Conservation (phyloP, 2,797 vertebrate species). For the Ateles fusciceps region DNA sequence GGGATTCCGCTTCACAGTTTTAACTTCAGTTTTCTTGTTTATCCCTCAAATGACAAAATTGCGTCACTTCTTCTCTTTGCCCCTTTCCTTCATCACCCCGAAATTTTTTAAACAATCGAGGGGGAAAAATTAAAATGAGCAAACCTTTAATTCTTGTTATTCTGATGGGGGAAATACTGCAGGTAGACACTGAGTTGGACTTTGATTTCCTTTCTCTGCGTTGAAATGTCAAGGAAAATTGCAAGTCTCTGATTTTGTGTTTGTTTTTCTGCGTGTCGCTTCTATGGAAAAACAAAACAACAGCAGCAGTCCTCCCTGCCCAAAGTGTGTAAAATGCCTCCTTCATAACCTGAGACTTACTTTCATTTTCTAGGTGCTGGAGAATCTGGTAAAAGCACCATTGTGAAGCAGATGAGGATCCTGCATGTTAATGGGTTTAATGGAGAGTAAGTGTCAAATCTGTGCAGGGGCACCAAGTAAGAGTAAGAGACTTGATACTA, state of each 20-base stretch:
- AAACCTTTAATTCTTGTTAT: conserved; percentile 60
- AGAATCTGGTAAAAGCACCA: conserved; percentile 99
- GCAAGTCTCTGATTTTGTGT: not conserved
- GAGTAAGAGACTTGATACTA: not conserved
- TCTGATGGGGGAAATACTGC: conserved; percentile 80
- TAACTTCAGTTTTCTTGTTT: not conserved
- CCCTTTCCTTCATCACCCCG: conserved; percentile 24
- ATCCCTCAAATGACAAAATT: conserved; percentile 32
- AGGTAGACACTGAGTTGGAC: conserved; percentile 75
- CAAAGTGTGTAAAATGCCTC: conserved; percentile 56
- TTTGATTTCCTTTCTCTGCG: conserved; percentile 70
- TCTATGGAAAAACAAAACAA: conserved; percentile 40
- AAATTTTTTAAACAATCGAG: conserved; percentile 43
- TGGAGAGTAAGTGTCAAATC: conserved; percentile 94
- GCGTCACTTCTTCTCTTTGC: conserved; percentile 1
- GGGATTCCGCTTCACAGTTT: not conserved
- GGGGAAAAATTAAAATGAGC: not conserved
- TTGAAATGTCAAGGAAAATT: conserved; percentile 34
- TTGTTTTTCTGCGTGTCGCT: conserved; percentile 33
- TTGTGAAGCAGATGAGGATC: conserved; percentile 99
- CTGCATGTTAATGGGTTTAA: conserved; percentile 99
- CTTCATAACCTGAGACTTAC: conserved; percentile 81
- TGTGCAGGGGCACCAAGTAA: not conserved
- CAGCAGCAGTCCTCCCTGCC: not conserved
- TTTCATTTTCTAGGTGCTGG: conserved; percentile 93